Conservation (phyloP, 2,888 invertebrate genomes). For the Cylindroiulus punctatus region DNA sequence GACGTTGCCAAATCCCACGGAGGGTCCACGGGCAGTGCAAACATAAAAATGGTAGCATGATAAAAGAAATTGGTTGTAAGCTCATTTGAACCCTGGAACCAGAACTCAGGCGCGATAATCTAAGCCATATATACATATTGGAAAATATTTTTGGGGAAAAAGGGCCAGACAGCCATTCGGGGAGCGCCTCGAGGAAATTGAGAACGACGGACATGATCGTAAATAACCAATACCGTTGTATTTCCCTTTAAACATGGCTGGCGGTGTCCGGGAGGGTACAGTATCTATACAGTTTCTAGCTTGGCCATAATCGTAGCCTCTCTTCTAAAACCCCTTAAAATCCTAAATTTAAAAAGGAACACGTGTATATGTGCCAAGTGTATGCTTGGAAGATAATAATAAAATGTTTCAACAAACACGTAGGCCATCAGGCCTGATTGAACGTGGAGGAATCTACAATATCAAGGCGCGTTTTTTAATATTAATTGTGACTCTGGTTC, state of each 20-base stretch:
- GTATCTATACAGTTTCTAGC: background rate
- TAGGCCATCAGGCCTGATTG: too few species aligned
- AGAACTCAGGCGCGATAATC: slow-evolving; percentile 2
- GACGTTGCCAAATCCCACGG: slow-evolving; percentile 12
- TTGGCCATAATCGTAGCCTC: slow-evolving; percentile 3
- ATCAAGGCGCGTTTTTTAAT: too few species aligned
- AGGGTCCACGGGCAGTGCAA: slow-evolving; percentile 23
- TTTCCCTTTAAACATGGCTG: background rate
- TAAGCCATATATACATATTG: slow-evolving; percentile 29
- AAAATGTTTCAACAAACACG: too few species aligned
- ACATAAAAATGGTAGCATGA: slow-evolving; percentile 34
- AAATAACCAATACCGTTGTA: background rate
- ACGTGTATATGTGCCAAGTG: too few species aligned
- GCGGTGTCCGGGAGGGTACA: background rate
- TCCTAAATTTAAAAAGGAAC: too few species aligned
- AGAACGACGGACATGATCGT: background rate
- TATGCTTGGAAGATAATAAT: too few species aligned
- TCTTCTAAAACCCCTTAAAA: too few species aligned
- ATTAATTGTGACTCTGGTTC: too few species aligned
- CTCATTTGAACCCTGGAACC: slow-evolving; percentile 25
- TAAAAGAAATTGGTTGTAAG: slow-evolving; percentile 42
- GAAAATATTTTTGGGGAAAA: slow-evolving; percentile 38
- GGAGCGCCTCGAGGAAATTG: slow-evolving; percentile 34
- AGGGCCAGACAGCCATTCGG: slow-evolving; percentile 20
- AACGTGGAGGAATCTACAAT: too few species aligned